Conservation (phyloP, 2,888 invertebrate genomes). For the Abscondita cerata region DNA sequence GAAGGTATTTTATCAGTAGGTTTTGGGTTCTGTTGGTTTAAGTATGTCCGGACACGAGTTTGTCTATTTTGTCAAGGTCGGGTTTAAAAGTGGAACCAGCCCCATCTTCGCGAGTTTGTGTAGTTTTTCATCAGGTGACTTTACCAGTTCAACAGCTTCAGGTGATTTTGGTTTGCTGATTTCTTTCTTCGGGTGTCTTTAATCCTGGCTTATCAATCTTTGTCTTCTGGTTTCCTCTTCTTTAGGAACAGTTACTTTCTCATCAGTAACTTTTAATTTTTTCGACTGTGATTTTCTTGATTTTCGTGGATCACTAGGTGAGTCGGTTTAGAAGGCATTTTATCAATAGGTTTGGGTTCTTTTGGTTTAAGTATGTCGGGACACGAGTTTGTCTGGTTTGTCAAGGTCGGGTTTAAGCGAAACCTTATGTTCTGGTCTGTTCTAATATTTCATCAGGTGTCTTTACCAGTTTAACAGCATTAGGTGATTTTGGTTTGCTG, state of each 20-base stretch:
- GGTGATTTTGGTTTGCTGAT: neutral
- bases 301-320: neutral
- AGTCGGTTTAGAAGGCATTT: neutral
- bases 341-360: neutral
- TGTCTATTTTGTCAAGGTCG: neutral
- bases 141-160: neutral
- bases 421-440: neutral
- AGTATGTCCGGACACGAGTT: neutral
- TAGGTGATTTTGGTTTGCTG: neutral
- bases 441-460: neutral
- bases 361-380: neutral
- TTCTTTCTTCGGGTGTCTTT: constrained; percentile 1
- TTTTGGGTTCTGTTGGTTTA: constrained; percentile 5
- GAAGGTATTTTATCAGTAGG: neutral
- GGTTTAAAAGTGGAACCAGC: neutral
- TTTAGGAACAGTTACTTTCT: neutral
- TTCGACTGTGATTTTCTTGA: neutral
- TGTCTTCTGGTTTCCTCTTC: neutral
- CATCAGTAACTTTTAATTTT: neutral
- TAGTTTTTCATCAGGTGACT: neutral
- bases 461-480: no score
- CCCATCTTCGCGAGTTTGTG: no score
- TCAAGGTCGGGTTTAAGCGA: neutral
- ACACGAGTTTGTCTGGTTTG: neutral
- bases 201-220: neutral